These are phyloP conservation scores for Brachyalestes nurse DNA, from an alignment of 2,797 vertebrate genomes.

Conservation along the genomic window DNA sequence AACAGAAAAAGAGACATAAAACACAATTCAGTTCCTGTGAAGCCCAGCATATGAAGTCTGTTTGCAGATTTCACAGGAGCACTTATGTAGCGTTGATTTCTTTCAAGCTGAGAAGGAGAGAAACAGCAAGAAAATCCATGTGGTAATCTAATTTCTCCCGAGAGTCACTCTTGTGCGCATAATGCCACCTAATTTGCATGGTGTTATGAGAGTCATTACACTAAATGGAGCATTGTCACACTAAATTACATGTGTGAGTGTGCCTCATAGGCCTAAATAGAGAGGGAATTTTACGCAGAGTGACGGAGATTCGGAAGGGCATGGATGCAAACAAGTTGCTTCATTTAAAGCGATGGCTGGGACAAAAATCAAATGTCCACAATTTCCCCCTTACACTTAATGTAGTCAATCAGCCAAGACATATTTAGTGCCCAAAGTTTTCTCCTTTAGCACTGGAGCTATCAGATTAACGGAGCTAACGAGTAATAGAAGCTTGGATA, in stretches of 20 bases:
- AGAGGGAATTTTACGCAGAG: conserved; percentile 12
- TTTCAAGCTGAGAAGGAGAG: conserved; percentile 10
- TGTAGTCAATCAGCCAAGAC: neutral
- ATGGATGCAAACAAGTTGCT: conserved; percentile 6
- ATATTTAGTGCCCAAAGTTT: neutral
- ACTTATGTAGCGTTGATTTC: neutral
- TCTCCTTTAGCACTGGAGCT: neutral
- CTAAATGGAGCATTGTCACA: conserved; percentile 48
- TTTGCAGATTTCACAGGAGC: conserved; percentile 5
- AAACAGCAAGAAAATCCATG: conserved; percentile 38
- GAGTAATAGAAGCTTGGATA: neutral
- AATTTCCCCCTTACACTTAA: neutral
- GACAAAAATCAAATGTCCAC: neutral
- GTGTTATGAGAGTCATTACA: conserved; percentile 51
- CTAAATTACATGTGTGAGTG: conserved; percentile 49
- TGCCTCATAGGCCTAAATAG: conserved; percentile 39
- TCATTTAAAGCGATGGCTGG: conserved; percentile 5
- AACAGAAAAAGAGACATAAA: conserved; percentile 16
- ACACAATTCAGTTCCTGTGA: neutral
- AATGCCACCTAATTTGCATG: conserved; percentile 48
- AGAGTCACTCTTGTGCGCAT: conserved; percentile 35
- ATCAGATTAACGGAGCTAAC: neutral
- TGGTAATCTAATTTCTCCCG: conserved; percentile 53
- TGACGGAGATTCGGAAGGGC: conserved; percentile 20
- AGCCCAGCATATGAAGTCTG: neutral